Evolutionary conservation across 2,797 vertebrate species (phyloP), one percentile per base, ranked within the genome.

Genomic region (Cyprinodon diabolis): DNA sequence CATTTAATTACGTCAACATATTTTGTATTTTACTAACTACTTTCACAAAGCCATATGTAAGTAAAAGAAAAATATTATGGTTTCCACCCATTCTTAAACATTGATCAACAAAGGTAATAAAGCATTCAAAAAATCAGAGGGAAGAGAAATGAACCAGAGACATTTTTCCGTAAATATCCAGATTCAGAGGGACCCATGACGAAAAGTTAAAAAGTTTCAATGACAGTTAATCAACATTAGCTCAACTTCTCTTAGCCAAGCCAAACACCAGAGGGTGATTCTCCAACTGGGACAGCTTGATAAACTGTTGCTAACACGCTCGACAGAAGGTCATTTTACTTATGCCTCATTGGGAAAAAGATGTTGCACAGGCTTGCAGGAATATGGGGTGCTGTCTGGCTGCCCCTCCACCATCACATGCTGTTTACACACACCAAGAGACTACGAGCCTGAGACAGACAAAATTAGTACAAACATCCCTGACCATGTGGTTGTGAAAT

Each of bases 191-290:
- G 77, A 66, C 77, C 69, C 70, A 10, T 13, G 30, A 86, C 77
- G 72, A 81, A 80, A 85, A 6, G 37, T 65, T 76, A 52, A 69
- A 83, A 80, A 72, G 62, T 87, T 90, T 73, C 83, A 83, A 60
- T 84, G 84, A 87, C 83, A 86, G 92, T 88, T 86, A 81, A 87
- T 91, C 88, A 90, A 91, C 90, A 89, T 89, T 84, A 89, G 83
- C 85, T 90, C 91, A 83, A 76, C 37, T 60, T 62, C 54, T 71
- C 37, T 68, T 77, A 87, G 66, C 74, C 1, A 40, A 81, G 90
- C 89, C 88, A 89, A 85, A 66, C 86, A 85, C 71, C 70, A 83
- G 76, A 79, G 89, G 89, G 88, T 82, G 82, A 91, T 86, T 88
- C 83, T 84, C 87, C 74, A 52, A 85, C 85, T 87, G 82, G 74